A percentile compares a stretch with the other conserved stretches of the same genome.
Evolutionary conservation across 2,113 vertebrate genomes (phyloP).

Genomic region (Bujurquina vittata): DNA sequence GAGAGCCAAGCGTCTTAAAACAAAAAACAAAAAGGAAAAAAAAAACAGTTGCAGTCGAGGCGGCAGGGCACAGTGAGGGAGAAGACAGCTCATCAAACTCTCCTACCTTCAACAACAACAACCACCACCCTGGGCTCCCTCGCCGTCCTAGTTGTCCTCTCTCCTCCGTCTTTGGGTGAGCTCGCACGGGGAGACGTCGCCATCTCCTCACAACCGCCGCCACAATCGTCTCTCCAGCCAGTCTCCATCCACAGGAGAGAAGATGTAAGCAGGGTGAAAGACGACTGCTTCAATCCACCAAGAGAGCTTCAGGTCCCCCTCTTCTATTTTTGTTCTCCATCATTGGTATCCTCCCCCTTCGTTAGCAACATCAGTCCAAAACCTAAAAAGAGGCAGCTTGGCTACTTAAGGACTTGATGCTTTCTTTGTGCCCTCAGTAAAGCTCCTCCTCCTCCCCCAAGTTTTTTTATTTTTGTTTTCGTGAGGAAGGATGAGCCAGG

Average conservation of each 20-base stretch:
- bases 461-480: conserved; percentile 18
- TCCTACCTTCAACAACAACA: not conserved
- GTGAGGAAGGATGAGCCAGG: conserved; percentile 40
- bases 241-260: conserved; percentile 55
- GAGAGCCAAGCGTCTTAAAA: not conserved
- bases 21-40: not conserved
- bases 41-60: not conserved
- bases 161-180: conserved; percentile 66
- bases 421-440: conserved; percentile 66
- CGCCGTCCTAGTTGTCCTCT: conserved; percentile 36
- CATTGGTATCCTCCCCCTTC: conserved; percentile 28
- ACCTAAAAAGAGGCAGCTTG: conserved; percentile 82
- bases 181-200: conserved; percentile 71
- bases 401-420: conserved; percentile 74
- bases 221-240: conserved; percentile 49
- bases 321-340: conserved; percentile 38
- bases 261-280: conserved; percentile 65
- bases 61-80: conserved; percentile 38
- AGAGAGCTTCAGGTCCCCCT: conserved; percentile 72
- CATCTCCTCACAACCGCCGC: conserved; percentile 17
- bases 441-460: conserved; percentile 44
- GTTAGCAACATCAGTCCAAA: conserved; percentile 67
- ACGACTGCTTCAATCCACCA: conserved; percentile 38
- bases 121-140: not conserved
- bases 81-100: conserved; percentile 11